Evolutionary conservation across 2,888 invertebrate species (phyloP).

Genomic region (Diaphora mendica): DNA sequence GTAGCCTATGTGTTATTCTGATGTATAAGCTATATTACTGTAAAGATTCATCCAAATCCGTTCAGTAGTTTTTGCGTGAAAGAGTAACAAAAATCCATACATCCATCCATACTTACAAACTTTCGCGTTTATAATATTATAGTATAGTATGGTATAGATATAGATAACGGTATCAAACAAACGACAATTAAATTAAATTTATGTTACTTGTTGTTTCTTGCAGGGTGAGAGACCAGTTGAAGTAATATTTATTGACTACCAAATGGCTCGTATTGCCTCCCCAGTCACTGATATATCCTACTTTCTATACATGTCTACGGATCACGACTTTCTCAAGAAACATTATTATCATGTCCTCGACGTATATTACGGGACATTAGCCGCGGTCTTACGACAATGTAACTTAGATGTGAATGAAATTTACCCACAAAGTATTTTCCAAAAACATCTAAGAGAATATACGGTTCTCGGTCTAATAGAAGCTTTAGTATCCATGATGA

Average conservation of each 20-base stretch:
- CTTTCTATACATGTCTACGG: conserved; percentile 72
- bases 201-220: conserved; percentile 42
- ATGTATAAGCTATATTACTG: too few relatives aligned
- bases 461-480: conserved; percentile 74
- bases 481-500: conserved; percentile 76
- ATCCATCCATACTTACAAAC: too few relatives aligned
- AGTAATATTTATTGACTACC: conserved; percentile 68
- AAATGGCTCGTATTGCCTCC: conserved; percentile 68
- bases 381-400: conserved; percentile 70
- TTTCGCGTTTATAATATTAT: too few relatives aligned
- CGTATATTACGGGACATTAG: conserved; percentile 70
- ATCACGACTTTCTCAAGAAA: conserved; percentile 61
- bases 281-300: conserved; percentile 73
- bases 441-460: conserved; percentile 66
- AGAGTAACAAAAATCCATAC: too few relatives aligned
- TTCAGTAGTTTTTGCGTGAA: too few relatives aligned
- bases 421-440: conserved; percentile 65
- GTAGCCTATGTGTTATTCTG: too few relatives aligned
- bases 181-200: background rate
- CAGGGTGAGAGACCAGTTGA: conserved; percentile 71
- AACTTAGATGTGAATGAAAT: conserved; percentile 63
- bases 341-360: conserved; percentile 65
- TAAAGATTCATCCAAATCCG: too few relatives aligned
- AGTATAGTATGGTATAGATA: too few relatives aligned
- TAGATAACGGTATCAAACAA: background rate